phyloP scores from a whole-genome alignment of 2,113 vertebrate species.

The Atlantisia rogersi region DNA sequence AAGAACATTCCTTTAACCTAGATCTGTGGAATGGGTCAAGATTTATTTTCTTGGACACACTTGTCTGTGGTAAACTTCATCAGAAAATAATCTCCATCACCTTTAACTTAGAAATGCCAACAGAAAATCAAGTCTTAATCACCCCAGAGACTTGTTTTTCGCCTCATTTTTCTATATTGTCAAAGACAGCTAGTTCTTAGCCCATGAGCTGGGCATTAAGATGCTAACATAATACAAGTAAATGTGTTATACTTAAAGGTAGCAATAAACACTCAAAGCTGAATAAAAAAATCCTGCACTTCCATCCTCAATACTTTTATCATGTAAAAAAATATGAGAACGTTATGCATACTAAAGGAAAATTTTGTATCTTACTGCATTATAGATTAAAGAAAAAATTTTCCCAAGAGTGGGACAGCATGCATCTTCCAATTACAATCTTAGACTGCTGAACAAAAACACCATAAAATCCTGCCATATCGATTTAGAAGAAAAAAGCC shows the following conservation, averaged over 20 bases:
- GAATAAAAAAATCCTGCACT: neutral
- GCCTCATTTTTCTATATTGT: neutral
- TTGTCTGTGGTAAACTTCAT: neutral
- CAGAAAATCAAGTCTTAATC: neutral
- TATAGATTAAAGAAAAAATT: neutral
- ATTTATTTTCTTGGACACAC: neutral
- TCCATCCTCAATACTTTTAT: neutral
- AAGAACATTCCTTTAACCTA: neutral
- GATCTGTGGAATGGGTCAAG: neutral
- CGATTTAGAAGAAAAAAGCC: neutral
- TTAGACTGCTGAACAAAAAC: neutral
- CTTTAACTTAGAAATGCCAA: neutral
- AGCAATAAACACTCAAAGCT: neutral
- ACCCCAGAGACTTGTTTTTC: neutral
- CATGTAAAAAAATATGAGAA: neutral
- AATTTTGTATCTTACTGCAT: too few species aligned
- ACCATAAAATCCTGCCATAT: neutral
- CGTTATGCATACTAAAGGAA: neutral
- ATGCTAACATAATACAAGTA: neutral
- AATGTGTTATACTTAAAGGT: neutral
- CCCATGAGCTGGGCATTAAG: neutral
- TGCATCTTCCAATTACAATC: neutral
- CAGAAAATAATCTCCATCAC: neutral
- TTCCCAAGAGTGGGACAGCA: neutral
- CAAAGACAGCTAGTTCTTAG: accelerated